phyloP scores from a whole-genome alignment of 2,797 vertebrate species.

The Notoglanidium macrostoma region DNA sequence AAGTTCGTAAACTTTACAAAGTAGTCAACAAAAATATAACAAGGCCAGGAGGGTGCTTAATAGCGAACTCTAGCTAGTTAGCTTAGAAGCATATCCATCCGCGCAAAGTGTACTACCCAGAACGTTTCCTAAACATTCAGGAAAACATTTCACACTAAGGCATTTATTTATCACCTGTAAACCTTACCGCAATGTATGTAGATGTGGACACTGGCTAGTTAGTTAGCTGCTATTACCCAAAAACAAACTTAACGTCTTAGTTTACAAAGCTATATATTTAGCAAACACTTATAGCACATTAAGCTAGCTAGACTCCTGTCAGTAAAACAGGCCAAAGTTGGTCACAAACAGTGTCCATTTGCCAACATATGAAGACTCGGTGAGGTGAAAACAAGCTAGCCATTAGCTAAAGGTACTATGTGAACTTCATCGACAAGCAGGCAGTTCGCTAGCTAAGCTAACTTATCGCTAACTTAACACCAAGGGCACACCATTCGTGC shows the following conservation, averaged over 20 bases:
- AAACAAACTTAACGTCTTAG: background rate
- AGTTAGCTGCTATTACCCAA: background rate
- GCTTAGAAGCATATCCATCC: background rate
- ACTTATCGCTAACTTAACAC: constrained; percentile 4
- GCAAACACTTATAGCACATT: background rate
- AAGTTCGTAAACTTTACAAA: background rate
- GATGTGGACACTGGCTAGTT: background rate
- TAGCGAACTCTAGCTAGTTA: background rate
- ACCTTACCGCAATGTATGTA: background rate
- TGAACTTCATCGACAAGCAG: constrained; percentile 4
- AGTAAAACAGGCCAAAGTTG: constrained; percentile 20
- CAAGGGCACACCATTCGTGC: constrained; percentile 35
- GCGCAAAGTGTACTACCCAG: background rate
- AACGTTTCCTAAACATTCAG: constrained; percentile 16
- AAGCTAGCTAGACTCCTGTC: background rate
- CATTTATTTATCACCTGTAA: constrained; percentile 22
- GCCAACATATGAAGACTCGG: background rate
- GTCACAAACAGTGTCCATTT: background rate
- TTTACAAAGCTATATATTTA: background rate
- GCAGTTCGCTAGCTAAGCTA: constrained; percentile 4
- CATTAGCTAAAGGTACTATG: background rate
- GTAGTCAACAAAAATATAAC: too few relatives aligned
- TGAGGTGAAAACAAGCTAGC: constrained; percentile 4
- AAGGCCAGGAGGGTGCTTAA: background rate
- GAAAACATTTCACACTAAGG: background rate